Evolutionary conservation across 1,140 invertebrate species (phyloP).

Genomic region (Drosophila insularis): DNA sequence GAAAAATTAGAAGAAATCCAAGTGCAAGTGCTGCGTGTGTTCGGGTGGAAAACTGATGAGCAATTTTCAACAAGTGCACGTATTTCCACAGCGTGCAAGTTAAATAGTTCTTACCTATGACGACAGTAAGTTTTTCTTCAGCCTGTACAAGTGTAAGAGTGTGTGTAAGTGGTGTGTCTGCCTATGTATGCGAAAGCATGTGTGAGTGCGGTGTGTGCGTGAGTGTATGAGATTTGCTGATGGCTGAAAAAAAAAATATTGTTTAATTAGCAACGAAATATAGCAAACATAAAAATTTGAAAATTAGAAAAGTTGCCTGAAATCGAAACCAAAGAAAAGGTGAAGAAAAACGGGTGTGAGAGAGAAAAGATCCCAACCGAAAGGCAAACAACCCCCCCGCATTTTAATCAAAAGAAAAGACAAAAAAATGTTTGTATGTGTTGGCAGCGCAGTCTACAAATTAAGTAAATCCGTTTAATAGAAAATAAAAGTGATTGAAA

Average conservation of each 20-base stretch:
- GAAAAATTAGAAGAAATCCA: slow-evolving; percentile 23
- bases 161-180: slow-evolving; percentile 38
- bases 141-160: slow-evolving; percentile 49
- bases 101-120: slow-evolving; percentile 54
- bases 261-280: slow-evolving; percentile 73
- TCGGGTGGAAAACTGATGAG: slow-evolving; percentile 44
- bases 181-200: slow-evolving; percentile 9
- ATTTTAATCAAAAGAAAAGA: slow-evolving; percentile 58
- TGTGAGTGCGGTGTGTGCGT: slow-evolving; percentile 40
- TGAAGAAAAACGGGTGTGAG: slow-evolving; percentile 9
- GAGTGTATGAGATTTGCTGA: slow-evolving; percentile 59
- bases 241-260: slow-evolving; percentile 54
- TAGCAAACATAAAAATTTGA: slow-evolving; percentile 34
- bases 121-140: slow-evolving; percentile 74
- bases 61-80: slow-evolving; percentile 40
- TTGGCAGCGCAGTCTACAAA: slow-evolving; percentile 66
- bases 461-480: slow-evolving; percentile 59
- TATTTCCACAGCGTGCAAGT: slow-evolving; percentile 36
- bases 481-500: slow-evolving; percentile 13
- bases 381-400: slow-evolving; percentile 72
- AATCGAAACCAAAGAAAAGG: slow-evolving; percentile 33
- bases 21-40: slow-evolving; percentile 50
- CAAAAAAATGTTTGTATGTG: slow-evolving; percentile 67
- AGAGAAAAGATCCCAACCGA: slow-evolving; percentile 27
- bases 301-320: slow-evolving; percentile 10